Percentiles rank a stretch among this genome's conserved stretches.
Evolutionary conservation across 2,113 vertebrate species (phyloP).

Genomic region (Sylvicapra grimmia): DNA sequence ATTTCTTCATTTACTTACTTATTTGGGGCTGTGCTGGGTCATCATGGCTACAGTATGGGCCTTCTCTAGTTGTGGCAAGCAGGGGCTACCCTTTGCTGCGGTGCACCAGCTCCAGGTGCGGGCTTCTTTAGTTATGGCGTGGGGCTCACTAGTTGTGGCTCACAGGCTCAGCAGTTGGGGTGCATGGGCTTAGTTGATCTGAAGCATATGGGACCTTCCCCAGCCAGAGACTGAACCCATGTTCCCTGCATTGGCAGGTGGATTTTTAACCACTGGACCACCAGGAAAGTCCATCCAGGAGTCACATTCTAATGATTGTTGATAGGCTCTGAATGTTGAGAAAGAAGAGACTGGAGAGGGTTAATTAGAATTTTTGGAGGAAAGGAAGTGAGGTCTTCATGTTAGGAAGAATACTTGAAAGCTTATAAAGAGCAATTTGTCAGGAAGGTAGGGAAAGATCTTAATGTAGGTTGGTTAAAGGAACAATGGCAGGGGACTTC

Average conservation of each 20-base stretch:
- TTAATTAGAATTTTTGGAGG: background rate
- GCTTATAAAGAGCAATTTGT: background rate
- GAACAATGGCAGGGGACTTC: background rate
- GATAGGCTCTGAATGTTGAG: background rate
- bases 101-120: background rate
- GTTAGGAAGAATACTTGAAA: background rate
- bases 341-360: background rate
- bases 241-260: background rate
- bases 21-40: background rate
- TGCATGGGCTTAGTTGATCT: background rate
- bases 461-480: background rate
- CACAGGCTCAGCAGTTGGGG: background rate
- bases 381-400: background rate
- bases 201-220: background rate
- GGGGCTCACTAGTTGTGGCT: background rate
- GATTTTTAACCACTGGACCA: background rate
- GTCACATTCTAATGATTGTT: background rate
- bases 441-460: background rate
- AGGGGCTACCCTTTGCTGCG: background rate
- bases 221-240: background rate
- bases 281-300: background rate
- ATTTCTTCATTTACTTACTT: background rate
- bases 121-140: background rate
- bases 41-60: background rate
- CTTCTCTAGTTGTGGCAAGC: background rate